phyloP scores from a whole-genome alignment of 1,140 invertebrate species.

The Nymphalis io region DNA sequence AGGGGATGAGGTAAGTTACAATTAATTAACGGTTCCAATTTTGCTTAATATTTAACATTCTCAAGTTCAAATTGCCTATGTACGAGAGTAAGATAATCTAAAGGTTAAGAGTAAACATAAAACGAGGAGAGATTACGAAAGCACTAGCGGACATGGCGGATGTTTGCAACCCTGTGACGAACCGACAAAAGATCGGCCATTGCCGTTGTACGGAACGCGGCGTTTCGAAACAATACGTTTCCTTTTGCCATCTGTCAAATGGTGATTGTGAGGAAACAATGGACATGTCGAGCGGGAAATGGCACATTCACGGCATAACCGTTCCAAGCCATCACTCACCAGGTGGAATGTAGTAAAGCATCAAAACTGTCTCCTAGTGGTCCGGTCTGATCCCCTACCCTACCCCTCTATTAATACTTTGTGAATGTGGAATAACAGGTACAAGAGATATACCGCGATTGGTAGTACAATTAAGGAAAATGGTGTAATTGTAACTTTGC shows the following conservation, averaged over 20 bases:
- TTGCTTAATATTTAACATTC: no score
- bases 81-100: no score
- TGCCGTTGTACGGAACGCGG: constrained; percentile 24
- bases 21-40: no score
- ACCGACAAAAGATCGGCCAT: constrained; percentile 33
- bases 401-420: no score
- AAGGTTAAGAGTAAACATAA: no score
- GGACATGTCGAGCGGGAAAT: constrained; percentile 11
- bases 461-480: no score
- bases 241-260: constrained; percentile 22
- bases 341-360: not conserved
- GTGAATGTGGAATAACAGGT: no score
- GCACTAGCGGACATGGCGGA: constrained; percentile 23
- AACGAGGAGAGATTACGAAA: constrained; percentile 4
- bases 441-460: no score
- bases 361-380: not conserved
- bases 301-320: not conserved
- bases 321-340: not conserved
- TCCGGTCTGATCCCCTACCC: no score
- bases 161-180: constrained; percentile 35
- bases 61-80: no score
- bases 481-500: no score
- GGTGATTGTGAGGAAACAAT: constrained; percentile 15
- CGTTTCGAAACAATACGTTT: constrained; percentile 25
- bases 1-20: no score